Conservation (phyloP, 2,113 vertebrate genomes). For the Cavia aperea region DNA sequence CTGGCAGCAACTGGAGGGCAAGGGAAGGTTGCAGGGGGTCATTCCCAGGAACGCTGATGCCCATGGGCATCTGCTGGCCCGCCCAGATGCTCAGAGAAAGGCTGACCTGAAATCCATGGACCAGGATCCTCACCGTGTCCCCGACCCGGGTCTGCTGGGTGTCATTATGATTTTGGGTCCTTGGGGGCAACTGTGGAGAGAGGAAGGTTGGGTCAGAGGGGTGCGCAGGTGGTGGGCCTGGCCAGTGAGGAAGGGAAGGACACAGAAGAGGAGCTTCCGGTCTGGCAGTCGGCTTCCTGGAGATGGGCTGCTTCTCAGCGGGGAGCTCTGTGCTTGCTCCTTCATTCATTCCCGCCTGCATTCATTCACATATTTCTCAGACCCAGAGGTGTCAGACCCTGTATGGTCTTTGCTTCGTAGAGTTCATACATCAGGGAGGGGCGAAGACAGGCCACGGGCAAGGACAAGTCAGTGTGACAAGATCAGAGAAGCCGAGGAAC, state of each 20-base stretch:
- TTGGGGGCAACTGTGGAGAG: conserved; percentile 83
- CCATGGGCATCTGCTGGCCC: background rate
- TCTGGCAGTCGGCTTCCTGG: accelerated
- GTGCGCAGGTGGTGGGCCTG: background rate
- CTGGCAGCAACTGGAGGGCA: background rate
- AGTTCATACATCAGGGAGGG: too few relatives aligned
- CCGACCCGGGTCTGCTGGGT: conserved; percentile 84
- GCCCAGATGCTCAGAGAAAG: background rate
- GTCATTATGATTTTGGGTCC: conserved; percentile 88
- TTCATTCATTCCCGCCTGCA: background rate
- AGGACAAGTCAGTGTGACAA: conserved; percentile 78
- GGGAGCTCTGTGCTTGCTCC: background rate
- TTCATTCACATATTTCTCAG: accelerated
- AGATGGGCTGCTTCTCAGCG: background rate
- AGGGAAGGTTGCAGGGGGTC: too few relatives aligned
- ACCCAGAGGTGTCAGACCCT: background rate
- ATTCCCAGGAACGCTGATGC: background rate
- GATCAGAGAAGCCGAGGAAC: conserved; percentile 71
- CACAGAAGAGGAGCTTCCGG: background rate
- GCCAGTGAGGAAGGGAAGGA: background rate
- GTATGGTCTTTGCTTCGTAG: accelerated
- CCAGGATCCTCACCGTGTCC: conserved; percentile 87
- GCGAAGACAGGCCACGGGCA: accelerated
- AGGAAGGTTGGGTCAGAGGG: conserved; percentile 2
- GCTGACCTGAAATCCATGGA: conserved; percentile 89